phyloP scores from a whole-genome alignment of 1,140 invertebrate species.

The Pectinophora gossypiella region DNA sequence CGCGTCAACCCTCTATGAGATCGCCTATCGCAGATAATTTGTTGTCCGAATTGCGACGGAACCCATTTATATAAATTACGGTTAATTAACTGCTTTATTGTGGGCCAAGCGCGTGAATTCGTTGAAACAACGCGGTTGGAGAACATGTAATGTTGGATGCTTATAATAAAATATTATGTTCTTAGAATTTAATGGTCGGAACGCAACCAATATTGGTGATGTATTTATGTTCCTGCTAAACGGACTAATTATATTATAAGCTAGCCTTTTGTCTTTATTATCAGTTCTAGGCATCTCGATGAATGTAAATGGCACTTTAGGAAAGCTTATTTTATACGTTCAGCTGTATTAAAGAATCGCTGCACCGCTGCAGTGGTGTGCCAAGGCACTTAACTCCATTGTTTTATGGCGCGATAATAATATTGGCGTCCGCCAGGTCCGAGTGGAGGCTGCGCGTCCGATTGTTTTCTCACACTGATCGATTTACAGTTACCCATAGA shows the following conservation, averaged over 20 bases:
- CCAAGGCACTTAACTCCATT: conserved; percentile 32
- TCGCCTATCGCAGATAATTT: conserved; percentile 42
- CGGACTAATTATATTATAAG: too few relatives aligned
- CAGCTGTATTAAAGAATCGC: too few relatives aligned
- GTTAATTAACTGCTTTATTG: conserved; percentile 44
- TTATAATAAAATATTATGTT: conserved; percentile 32
- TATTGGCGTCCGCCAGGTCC: conserved; percentile 39
- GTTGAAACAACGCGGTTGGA: conserved; percentile 25
- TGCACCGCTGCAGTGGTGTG: too few relatives aligned
- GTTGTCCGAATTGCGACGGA: conserved; percentile 33
- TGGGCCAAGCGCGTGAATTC: conserved; percentile 32
- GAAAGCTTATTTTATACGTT: too few relatives aligned
- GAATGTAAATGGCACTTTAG: too few relatives aligned
- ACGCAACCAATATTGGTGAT: conserved; percentile 10
- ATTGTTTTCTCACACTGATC: conserved; percentile 54
- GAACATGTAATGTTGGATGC: conserved; percentile 22
- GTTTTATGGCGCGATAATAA: conserved; percentile 50
- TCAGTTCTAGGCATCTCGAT: too few relatives aligned
- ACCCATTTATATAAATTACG: conserved; percentile 47
- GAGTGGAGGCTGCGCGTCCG: conserved; percentile 18
- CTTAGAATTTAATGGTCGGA: conserved; percentile 16
- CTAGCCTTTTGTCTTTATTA: too few relatives aligned
- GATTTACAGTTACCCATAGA: conserved; percentile 41
- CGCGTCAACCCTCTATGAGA: conserved; percentile 19
- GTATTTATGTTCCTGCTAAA: too few relatives aligned